Base-by-base conservation (phyloP, 2,113 vertebrate genomes). In the Coptodon bakossiorum region DNA sequence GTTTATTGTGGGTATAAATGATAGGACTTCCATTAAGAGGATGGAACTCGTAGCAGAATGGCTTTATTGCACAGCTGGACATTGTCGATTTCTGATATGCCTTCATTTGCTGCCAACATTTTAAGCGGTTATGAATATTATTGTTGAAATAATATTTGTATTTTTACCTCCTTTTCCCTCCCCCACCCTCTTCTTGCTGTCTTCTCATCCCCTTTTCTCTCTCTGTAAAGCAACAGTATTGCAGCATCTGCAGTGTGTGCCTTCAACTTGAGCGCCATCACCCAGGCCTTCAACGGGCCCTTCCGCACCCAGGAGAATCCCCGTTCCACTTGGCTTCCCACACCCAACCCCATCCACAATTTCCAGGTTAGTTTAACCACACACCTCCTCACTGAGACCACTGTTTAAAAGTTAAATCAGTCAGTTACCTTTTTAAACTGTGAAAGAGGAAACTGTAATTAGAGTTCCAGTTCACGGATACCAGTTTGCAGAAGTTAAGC, bases 231-330 rank as follows among this genome's bases (percentile, higher is more conserved):
- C 94, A 99, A 99, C 95, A 99, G 98, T 91, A 99, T 99, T 12
- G 98, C 98, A 34, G 98, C 98, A 7, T 99, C 98, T 11, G 98
- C 99, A 19, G 98, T 99, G 91, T 99, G 99, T 90, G 98, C 98
- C 92, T 99, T 98, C 96, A 99, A 99, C 96, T 97, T 99, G 89
- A 99, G 98, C 94, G 98, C 98, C 95, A 98, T 99, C 95, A 98
- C 97, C 45, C 98, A 98, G 90, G 97, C 98, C 29, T 99, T 99
- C 96, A 99, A 97, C 4, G 99, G 99, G 16, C 98, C 98, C 1
- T 99, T 99, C 94, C 97, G 98, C 73, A 98, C 97, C 94, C 99
- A 99, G 95, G 98, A 99, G 93, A 99, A 99, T 91, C 98, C 99
- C 9, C 97, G 99, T 91, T 98, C 98, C 84, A 97, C 98, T 81